Evolutionary conservation across 2,797 vertebrate genomes (phyloP).

Genomic region (Coendou prehensilis): DNA sequence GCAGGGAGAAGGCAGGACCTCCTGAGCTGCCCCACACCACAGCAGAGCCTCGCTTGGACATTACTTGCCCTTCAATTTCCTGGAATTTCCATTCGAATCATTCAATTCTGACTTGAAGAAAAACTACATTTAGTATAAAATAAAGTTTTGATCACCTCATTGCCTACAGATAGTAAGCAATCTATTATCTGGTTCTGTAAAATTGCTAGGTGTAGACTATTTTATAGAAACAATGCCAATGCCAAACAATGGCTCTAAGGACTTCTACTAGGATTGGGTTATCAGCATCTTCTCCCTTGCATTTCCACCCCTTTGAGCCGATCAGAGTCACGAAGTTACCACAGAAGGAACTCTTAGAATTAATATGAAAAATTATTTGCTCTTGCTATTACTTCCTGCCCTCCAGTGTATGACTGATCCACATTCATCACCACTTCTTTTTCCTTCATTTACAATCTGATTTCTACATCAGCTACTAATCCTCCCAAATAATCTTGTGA

Average conservation of each 20-base stretch:
- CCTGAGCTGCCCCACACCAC: rapidly evolving
- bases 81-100: slow-evolving; percentile 29
- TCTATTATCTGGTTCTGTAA: background rate
- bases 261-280: background rate
- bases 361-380: background rate
- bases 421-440: background rate
- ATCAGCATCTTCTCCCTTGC: background rate
- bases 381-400: background rate
- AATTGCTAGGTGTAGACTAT: background rate
- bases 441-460: background rate
- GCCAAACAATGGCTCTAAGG: background rate
- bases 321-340: background rate
- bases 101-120: slow-evolving; percentile 38
- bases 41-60: background rate
- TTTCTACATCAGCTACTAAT: background rate
- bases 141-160: background rate
- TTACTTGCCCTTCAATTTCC: background rate
- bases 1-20: rapidly evolving
- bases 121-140: background rate
- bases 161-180: background rate
- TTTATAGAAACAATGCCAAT: background rate
- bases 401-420: background rate
- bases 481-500: background rate
- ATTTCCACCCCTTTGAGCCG: background rate
- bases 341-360: background rate